Base-by-base conservation (phyloP, 1,140 invertebrate species). In the Leucophenga varia region DNA sequence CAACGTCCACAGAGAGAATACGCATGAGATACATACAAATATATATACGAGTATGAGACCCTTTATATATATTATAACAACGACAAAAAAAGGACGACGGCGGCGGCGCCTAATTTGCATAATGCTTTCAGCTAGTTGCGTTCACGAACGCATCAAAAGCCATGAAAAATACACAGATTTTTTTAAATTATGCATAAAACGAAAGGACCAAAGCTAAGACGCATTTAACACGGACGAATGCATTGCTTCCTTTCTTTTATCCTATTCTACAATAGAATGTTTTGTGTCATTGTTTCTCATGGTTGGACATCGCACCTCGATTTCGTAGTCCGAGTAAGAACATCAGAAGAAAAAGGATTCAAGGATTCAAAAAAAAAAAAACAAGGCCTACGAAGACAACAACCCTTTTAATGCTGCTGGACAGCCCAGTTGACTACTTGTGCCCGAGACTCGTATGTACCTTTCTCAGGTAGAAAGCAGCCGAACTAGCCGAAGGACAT, bases 261-360 rank as follows among this genome's bases (percentile, higher is more conserved):
- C n/a, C n/a, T n/a, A n/a, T n/a, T n/a, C n/a, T 17, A 37, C 41
- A 45, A 41, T 57, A n/a, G n/a, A n/a, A n/a, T 54, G 43, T 57
- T 49, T 46, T 58, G 50, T 67, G 63, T 65, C 63, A 67, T 65
- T 65, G 63, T 67, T 63, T 59, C 63, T 61, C 59, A 57, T 63
- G 49, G 63, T 65, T 65, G 63, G 63, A 65, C 63, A 65, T 65
- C 63, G 63, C 63, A 65, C 63, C 63, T 65, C 56, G 42, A 45
- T 41, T 14, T 5, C 22, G 3, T 19, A 36, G 44, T 51, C 44
- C 52, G 52, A 28, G 12, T 28, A 28, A 12, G 12, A 7, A 28
- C 25, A 28, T n/a, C n/a, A n/a, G n/a, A n/a, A n/a, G n/a, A n/a
- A n/a, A n/a, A n/a, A n/a, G n/a, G n/a, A n/a, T n/a, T n/a, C n/a